These are phyloP conservation scores for Hybos culiciformis DNA, from an alignment of 2,888 invertebrate genomes.

Conservation along the genomic window DNA sequence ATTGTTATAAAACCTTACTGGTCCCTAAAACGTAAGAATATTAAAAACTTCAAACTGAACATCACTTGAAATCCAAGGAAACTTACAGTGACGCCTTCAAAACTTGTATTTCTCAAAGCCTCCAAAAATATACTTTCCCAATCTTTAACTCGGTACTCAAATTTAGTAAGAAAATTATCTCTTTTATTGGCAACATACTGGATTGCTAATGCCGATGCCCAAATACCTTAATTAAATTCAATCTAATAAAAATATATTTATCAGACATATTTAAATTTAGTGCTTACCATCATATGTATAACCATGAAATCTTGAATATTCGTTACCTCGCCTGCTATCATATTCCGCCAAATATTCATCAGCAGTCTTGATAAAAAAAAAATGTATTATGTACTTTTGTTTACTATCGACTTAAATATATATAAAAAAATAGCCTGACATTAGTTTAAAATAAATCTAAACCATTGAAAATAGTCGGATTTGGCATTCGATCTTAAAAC, in stretches of 20 bases:
- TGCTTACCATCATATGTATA: slow-evolving; percentile 98
- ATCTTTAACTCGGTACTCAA: slow-evolving; percentile 67
- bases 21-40: slow-evolving; percentile 45
- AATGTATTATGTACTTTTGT: not conserved
- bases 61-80: no score
- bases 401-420: no score
- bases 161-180: slow-evolving; percentile 68
- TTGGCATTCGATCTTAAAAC: no score
- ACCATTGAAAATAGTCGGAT: no score
- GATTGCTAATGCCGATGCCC: slow-evolving; percentile 93
- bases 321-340: slow-evolving; percentile 60
- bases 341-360: slow-evolving; percentile 79
- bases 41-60: no score
- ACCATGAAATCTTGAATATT: slow-evolving; percentile 90
- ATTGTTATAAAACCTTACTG: slow-evolving; percentile 85
- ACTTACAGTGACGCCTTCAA: slow-evolving; percentile 83
- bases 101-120: slow-evolving; percentile 81
- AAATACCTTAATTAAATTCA: no score
- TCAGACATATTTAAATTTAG: no score
- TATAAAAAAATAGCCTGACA: no score
- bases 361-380: slow-evolving; percentile 53
- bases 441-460: not conserved
- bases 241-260: no score
- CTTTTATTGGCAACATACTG: slow-evolving; percentile 74
- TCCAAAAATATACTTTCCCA: slow-evolving; percentile 81